Conservation (phyloP, 2,888 invertebrate species). For the Pandemis cinnamomeana region DNA sequence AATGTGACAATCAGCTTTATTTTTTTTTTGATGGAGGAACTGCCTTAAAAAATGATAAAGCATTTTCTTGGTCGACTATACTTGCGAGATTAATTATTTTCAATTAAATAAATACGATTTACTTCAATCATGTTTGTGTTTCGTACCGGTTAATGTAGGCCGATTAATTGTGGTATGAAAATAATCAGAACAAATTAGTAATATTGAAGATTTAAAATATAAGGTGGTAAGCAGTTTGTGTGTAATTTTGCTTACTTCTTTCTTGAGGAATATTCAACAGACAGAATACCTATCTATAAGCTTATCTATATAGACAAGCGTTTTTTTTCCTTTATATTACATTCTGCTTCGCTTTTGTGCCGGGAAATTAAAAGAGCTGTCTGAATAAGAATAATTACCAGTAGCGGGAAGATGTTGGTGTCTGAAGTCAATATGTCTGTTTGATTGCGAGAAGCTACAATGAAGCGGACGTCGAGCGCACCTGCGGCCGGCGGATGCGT, state of each 20-base stretch:
- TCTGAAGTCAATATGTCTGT: slow-evolving; percentile 58
- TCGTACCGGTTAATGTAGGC: no score
- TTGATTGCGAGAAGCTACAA: slow-evolving; percentile 52
- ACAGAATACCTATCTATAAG: slow-evolving; percentile 45
- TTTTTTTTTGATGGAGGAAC: no score
- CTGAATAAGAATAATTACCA: slow-evolving; percentile 54
- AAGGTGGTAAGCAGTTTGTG: no score
- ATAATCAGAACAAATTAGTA: no score
- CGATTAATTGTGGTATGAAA: not conserved
- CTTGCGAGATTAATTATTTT: no score
- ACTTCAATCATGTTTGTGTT: no score
- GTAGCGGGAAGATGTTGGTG: slow-evolving; percentile 48
- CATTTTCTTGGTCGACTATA: no score
- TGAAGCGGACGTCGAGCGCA: slow-evolving; percentile 64
- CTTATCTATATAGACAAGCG: slow-evolving; percentile 50
- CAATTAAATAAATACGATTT: no score
- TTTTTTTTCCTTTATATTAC: slow-evolving; percentile 48
- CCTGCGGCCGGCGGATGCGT: slow-evolving; percentile 65
- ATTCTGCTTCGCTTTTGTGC: slow-evolving; percentile 48
- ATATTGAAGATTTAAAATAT: no score
- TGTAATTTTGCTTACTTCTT: slow-evolving; percentile 55
- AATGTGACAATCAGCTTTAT: no score
- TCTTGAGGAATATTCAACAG: slow-evolving; percentile 47
- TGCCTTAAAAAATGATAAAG: no score
- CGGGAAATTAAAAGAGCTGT: slow-evolving; percentile 47